These are phyloP conservation scores for Bradynema listronoti DNA, from an alignment of 1,140 invertebrate genomes.

Conservation along the genomic window DNA sequence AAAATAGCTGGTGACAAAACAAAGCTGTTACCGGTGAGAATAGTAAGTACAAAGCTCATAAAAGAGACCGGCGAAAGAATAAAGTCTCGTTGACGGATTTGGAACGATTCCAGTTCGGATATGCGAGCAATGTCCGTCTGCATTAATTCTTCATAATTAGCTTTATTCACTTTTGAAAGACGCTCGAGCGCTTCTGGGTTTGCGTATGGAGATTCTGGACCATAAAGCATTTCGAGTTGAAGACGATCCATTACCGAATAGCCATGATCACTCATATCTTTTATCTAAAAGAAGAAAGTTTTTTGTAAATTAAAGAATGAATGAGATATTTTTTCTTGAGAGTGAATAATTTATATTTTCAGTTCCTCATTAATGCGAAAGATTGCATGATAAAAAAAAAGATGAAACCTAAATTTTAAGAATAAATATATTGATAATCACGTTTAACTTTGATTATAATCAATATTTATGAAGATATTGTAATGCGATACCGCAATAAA, in stretches of 20 bases:
- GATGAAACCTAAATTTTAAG: too few species aligned
- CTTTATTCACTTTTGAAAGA: constrained; percentile 11
- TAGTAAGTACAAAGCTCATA: constrained; percentile 7
- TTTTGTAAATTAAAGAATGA: not conserved
- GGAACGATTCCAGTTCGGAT: constrained; percentile 35
- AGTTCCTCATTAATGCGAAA: too few species aligned
- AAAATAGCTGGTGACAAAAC: constrained; percentile 28
- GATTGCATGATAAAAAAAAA: too few species aligned
- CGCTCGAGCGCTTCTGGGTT: constrained; percentile 18
- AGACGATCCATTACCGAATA: constrained; percentile 38
- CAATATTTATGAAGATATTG: too few species aligned
- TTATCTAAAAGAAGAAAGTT: constrained; percentile 16
- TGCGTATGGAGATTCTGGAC: constrained; percentile 46
- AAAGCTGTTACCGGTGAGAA: not conserved
- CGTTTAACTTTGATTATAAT: too few species aligned
- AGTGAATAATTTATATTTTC: too few species aligned
- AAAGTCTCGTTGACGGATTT: constrained; percentile 36
- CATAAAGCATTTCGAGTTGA: constrained; percentile 49
- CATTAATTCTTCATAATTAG: constrained; percentile 17
- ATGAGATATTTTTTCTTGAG: too few species aligned
- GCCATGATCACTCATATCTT: constrained; percentile 47
- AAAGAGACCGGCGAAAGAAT: constrained; percentile 29
- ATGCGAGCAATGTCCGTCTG: constrained; percentile 30
- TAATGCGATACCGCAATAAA: too few species aligned
- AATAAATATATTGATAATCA: too few species aligned